phyloP scores from a whole-genome alignment of 2,888 invertebrate genomes.

The Bellardia bayeri region DNA sequence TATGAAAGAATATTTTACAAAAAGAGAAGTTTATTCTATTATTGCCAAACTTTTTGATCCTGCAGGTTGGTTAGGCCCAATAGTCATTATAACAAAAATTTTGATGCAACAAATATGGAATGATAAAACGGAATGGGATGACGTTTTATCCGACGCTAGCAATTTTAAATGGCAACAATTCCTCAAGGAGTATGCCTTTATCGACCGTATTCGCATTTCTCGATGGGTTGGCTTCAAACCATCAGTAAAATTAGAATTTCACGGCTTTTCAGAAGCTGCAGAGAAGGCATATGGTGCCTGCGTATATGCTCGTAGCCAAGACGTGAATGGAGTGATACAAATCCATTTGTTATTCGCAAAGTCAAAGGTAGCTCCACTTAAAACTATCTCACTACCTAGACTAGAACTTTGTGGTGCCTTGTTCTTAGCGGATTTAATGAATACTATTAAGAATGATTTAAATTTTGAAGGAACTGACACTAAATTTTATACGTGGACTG shows the following conservation, averaged over 20 bases:
- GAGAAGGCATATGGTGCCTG: conserved; percentile 36
- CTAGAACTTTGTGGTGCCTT: neutral
- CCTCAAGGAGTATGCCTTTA: neutral
- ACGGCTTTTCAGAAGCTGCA: conserved; percentile 20
- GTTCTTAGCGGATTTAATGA: neutral
- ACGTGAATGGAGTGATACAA: neutral
- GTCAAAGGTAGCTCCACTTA: neutral
- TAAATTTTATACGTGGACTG: neutral
- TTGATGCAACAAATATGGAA: conserved; percentile 29
- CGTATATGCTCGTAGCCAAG: neutral
- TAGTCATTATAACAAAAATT: conserved; percentile 29
- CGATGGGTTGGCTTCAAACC: conserved; percentile 1
- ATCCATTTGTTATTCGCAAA: conserved; percentile 1
- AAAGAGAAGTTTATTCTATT: conserved; percentile 5
- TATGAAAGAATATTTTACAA: neutral
- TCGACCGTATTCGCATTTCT: neutral
- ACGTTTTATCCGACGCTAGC: neutral
- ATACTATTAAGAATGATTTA: neutral
- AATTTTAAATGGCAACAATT: conserved; percentile 11
- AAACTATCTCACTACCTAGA: neutral
- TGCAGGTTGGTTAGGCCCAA: conserved; percentile 16
- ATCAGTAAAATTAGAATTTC: neutral
- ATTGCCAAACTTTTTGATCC: conserved; percentile 32
- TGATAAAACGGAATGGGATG: conserved; percentile 33
- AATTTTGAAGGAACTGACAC: neutral